Evolutionary conservation across 1,140 invertebrate species (phyloP).

Genomic region (Pseudomyrmex flavicornis): DNA sequence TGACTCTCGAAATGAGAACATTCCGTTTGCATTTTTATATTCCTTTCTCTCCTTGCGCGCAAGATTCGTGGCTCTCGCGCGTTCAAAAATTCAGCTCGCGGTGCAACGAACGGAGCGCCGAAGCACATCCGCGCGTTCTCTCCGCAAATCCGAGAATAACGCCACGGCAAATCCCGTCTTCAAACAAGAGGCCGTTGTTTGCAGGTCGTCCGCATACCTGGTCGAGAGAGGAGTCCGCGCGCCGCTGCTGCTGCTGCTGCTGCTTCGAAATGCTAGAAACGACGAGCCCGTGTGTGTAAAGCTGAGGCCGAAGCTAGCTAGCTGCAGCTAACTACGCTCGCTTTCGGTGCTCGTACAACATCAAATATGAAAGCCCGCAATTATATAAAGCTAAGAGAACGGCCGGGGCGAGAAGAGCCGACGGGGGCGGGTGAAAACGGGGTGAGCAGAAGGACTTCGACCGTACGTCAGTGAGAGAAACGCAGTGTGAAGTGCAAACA

Average conservation of each 20-base stretch:
- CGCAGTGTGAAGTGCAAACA: conserved; percentile 62
- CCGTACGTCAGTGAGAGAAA: conserved; percentile 44
- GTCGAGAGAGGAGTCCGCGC: conserved; percentile 9
- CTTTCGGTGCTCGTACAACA: conserved; percentile 58
- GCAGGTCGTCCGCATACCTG: conserved; percentile 69
- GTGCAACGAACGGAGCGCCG: conserved; percentile 28
- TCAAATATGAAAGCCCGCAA: conserved; percentile 77
- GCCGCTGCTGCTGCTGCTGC: background rate
- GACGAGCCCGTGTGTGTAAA: conserved; percentile 62
- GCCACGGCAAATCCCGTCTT: conserved; percentile 70
- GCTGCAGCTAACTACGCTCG: conserved; percentile 59
- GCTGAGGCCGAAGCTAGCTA: conserved; percentile 56
- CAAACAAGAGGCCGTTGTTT: conserved; percentile 69
- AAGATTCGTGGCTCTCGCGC: background rate
- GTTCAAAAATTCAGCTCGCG: conserved; percentile 46
- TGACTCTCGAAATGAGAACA: background rate
- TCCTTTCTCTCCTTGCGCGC: background rate
- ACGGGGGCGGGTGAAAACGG: background rate
- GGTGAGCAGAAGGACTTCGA: background rate
- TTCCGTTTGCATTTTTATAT: conserved; percentile 24
- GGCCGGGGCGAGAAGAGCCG: background rate
- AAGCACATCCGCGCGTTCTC: conserved; percentile 53
- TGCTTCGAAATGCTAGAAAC: conserved; percentile 72
- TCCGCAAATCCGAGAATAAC: conserved; percentile 70
- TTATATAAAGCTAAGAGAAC: conserved; percentile 73